A percentile compares a stretch with the other conserved stretches of the same genome.
phyloP scores from a whole-genome alignment of 2,888 invertebrate species.

The Leptopilina drosophilae region DNA sequence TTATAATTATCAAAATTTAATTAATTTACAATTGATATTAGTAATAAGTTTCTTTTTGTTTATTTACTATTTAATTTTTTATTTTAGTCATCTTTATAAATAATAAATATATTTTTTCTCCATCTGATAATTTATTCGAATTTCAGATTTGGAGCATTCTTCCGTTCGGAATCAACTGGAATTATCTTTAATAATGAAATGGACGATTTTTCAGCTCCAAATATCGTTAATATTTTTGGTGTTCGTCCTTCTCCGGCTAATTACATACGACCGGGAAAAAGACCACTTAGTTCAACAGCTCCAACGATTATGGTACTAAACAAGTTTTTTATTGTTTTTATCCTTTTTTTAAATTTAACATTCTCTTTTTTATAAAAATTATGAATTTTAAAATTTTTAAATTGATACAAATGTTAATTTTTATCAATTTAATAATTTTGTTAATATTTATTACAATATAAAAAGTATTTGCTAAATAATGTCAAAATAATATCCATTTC shows the following conservation, averaged over 20 bases:
- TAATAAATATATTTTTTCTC: not conserved
- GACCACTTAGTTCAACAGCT: constrained; percentile 92
- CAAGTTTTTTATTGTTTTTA: constrained; percentile 24
- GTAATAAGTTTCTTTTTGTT: too few species aligned
- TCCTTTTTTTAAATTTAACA: not conserved
- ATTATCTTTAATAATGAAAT: constrained; percentile 96
- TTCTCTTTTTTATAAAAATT: too few species aligned
- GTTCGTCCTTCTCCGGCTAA: constrained; percentile 89
- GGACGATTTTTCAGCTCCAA: constrained; percentile 94
- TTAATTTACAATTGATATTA: too few species aligned
- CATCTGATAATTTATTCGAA: constrained; percentile 14
- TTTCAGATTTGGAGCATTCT: constrained; percentile 85
- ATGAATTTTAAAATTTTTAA: too few species aligned
- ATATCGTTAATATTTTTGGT: constrained; percentile 83
- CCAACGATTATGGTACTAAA: constrained; percentile 85
- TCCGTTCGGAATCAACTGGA: constrained; percentile 88
- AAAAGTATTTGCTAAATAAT: too few species aligned
- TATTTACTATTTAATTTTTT: too few species aligned
- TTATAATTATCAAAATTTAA: too few species aligned
- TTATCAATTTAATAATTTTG: too few species aligned
- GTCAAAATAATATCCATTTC: too few species aligned
- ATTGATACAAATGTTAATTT: too few species aligned
- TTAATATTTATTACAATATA: too few species aligned
- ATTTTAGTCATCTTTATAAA: too few species aligned
- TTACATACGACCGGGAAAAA: constrained; percentile 87